Evolutionary conservation across 2,113 vertebrate species (phyloP).

Genomic region (Oncorhynchus mykiss): DNA sequence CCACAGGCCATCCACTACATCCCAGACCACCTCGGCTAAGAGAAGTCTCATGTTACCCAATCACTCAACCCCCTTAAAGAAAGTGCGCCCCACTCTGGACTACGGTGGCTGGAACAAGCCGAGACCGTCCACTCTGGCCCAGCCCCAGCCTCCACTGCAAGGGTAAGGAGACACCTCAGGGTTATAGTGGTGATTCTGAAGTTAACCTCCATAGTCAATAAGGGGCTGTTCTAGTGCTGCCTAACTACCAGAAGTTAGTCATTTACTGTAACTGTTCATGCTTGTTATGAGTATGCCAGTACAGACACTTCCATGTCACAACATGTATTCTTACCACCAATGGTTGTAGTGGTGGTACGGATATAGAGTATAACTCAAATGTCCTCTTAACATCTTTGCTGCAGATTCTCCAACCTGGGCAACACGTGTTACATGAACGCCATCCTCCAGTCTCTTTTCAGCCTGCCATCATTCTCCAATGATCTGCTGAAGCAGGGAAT

Average conservation of each 20-base stretch:
- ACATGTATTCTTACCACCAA: neutral
- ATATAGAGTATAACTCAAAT: slow-evolving; percentile 12
- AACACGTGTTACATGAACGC: slow-evolving; percentile 99
- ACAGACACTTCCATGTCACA: too few species aligned
- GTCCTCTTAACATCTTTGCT: neutral
- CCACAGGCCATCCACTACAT: slow-evolving; percentile 76
- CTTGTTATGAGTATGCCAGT: too few species aligned
- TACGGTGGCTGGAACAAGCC: slow-evolving; percentile 96
- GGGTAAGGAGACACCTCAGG: slow-evolving; percentile 74
- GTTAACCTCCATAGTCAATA: neutral
- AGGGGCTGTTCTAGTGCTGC: too few species aligned
- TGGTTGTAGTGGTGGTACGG: slow-evolving; percentile 3
- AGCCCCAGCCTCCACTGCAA: slow-evolving; percentile 88
- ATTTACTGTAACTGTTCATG: too few species aligned
- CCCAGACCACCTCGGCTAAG: slow-evolving; percentile 81
- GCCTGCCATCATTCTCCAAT: slow-evolving; percentile 93
- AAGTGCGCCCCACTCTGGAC: slow-evolving; percentile 87
- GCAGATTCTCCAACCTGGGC: slow-evolving; percentile 95
- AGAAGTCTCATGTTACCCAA: slow-evolving; percentile 89
- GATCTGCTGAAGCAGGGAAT: slow-evolving; percentile 95
- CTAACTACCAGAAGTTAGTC: too few species aligned
- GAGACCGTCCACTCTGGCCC: slow-evolving; percentile 79
- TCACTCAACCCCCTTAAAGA: slow-evolving; percentile 93
- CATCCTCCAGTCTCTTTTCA: slow-evolving; percentile 97
- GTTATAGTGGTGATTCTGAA: neutral